Evolutionary conservation across 2,797 vertebrate species (phyloP).

Genomic region (Parotocinclus haroldoi): DNA sequence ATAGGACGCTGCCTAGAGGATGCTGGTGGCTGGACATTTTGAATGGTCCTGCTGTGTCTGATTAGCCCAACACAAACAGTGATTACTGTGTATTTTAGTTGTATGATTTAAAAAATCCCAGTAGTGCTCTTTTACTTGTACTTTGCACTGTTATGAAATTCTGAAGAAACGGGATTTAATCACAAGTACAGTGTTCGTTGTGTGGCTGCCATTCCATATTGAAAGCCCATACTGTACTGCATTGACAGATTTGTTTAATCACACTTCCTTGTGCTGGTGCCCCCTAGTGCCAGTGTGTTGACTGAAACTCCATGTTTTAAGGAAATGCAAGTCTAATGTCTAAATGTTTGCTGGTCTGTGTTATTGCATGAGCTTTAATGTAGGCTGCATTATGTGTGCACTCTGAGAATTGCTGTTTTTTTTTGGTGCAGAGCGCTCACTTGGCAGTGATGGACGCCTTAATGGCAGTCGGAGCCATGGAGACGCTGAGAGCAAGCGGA

Average conservation of each 20-base stretch:
- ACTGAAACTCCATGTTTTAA: not conserved
- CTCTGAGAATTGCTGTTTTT: constrained; percentile 43
- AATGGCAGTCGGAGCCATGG: constrained; percentile 80
- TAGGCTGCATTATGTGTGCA: constrained; percentile 18
- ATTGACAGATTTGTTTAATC: constrained; percentile 32
- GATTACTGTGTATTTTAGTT: no score
- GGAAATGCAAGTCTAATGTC: constrained; percentile 9
- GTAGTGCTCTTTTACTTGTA: no score
- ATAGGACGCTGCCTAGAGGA: no score
- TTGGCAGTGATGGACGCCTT: constrained; percentile 84
- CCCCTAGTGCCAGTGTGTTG: constrained; percentile 56
- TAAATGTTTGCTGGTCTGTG: constrained; percentile 34
- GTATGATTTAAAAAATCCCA: no score
- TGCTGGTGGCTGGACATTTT: no score
- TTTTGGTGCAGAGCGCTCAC: constrained; percentile 77
- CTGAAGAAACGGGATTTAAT: no score
- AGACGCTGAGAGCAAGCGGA: constrained; percentile 69
- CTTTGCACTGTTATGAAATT: no score
- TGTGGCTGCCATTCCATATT: no score
- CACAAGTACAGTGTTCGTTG: no score
- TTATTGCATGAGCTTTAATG: constrained; percentile 46
- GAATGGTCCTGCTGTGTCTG: no score
- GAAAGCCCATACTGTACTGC: no score
- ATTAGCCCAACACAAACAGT: no score
- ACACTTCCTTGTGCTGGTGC: constrained; percentile 45